Base-by-base conservation (phyloP, 2,113 vertebrate species). In the Cyanistes caeruleus region DNA sequence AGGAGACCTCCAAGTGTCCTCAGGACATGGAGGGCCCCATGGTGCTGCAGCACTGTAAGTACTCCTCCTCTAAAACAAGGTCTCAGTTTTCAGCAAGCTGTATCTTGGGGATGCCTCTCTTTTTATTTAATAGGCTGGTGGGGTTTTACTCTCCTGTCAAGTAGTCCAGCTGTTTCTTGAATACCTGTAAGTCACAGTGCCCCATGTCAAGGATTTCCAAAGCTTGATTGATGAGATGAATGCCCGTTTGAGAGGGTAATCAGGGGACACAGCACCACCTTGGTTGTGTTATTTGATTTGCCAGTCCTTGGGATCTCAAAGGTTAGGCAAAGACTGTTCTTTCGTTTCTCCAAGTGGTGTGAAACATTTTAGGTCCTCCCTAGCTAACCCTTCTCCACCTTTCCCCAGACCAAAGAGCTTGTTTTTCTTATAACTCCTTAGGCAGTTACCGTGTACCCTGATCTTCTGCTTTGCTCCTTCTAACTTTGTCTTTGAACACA, bases 191-290 rank as follows among this genome's bases (percentile, higher is more conserved):
- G 14, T 12, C 37, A 33, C 27, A 52, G 31, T 53, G 31, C 4
- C 9, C 22, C 12, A 3, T 11, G 28, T 3, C 28, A 72, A 87
- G 28, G 22, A 27, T 87, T 68, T 77, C 15, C 22, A 37, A 49
- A 64, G 7, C 9, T 30, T 63, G 14, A 48, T 4, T 13, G 9
- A 16, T 27, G 25, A 67, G 62, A 62, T 35, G 30, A 80, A 41
- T 2, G 2, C 5, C 10, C 1, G 1, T 41, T n/a, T 55, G 16
- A 18, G 13, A 60, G 13, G 7, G 6, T 4, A 6, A 22, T 1
- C 6, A 21, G 3, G 1, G 10, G 8, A 13, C 1, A 1, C 11
- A 25, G 11, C 33, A 75, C 21, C 6, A 28, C 5, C 4, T 39
- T 0, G 1, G 3, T 6, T 35, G 15, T 63, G 56, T 37, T 19